phyloP scores from a whole-genome alignment of 2,797 vertebrate species.

The Hybognathus amarus region DNA sequence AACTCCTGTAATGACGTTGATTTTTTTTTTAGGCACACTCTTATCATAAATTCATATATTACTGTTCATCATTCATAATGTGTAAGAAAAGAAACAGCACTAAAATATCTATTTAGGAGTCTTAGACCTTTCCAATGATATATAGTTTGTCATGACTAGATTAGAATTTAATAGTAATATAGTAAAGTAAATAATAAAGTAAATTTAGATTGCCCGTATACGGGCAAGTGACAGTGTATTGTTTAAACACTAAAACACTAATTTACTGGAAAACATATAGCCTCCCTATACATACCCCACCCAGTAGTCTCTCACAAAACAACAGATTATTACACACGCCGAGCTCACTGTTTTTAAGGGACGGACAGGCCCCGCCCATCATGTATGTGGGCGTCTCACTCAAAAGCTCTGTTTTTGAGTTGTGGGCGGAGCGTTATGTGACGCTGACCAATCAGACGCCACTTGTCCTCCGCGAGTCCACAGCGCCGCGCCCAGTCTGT shows the following conservation, averaged over 20 bases:
- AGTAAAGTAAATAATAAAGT: too few relatives aligned
- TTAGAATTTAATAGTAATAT: too few relatives aligned
- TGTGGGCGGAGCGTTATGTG: not conserved
- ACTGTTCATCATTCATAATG: too few relatives aligned
- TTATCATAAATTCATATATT: too few relatives aligned
- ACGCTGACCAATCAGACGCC: slow-evolving; percentile 31
- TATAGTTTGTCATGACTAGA: too few relatives aligned
- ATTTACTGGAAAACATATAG: not conserved
- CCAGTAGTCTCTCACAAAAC: not conserved
- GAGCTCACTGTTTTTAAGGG: not conserved
- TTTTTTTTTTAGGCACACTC: too few relatives aligned
- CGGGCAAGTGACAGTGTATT: too few relatives aligned
- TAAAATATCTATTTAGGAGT: too few relatives aligned
- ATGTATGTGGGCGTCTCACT: not conserved
- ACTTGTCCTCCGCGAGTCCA: not conserved
- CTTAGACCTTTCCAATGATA: too few relatives aligned
- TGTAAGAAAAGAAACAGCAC: too few relatives aligned
- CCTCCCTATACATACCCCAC: not conserved
- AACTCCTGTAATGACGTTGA: too few relatives aligned
- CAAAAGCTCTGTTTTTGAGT: not conserved
- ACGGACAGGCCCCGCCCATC: not conserved
- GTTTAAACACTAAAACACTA: not conserved
- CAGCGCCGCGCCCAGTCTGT: slow-evolving; percentile 44
- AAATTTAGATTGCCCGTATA: too few relatives aligned
- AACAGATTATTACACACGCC: not conserved